Percentiles rank a stretch among this genome's conserved stretches.
phyloP scores from a whole-genome alignment of 2,797 vertebrate genomes.

The Enteromius anoplus region DNA sequence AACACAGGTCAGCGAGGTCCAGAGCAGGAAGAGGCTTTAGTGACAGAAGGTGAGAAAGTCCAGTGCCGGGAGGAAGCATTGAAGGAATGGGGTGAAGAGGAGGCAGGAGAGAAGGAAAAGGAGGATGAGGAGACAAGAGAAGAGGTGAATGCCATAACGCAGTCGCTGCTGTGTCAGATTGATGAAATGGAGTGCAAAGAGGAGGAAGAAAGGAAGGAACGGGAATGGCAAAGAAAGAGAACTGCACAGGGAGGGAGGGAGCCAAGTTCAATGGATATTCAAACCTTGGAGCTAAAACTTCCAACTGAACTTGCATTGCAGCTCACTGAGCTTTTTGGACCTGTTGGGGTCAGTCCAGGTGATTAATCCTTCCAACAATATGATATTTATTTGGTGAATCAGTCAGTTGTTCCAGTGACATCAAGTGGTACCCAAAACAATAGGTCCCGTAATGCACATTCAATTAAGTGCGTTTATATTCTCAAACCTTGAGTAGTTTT shows the following conservation, averaged over 20 bases:
- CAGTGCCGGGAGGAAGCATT: conserved; percentile 31
- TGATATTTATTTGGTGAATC: background rate
- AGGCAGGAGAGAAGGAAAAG: conserved; percentile 42
- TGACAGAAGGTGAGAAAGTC: conserved; percentile 52
- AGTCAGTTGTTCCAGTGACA: background rate
- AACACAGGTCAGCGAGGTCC: background rate
- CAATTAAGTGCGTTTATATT: background rate
- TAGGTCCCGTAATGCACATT: background rate
- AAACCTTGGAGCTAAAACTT: conserved; percentile 88
- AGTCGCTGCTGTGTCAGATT: conserved; percentile 66
- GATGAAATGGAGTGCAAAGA: conserved; percentile 67
- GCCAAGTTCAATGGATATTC: conserved; percentile 79
- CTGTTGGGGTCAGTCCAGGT: conserved; percentile 94
- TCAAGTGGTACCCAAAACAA: background rate
- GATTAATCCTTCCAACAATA: conserved; percentile 53
- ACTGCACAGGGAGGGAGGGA: conserved; percentile 35
- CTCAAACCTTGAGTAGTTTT: background rate
- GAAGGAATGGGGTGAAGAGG: conserved; percentile 42
- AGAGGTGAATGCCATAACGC: conserved; percentile 64
- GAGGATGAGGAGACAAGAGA: conserved; percentile 63
- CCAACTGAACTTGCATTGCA: conserved; percentile 93
- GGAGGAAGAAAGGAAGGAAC: conserved; percentile 62
- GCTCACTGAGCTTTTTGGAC: conserved; percentile 94
- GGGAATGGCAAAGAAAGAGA: conserved; percentile 53
- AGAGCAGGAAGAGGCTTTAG: conserved; percentile 53